These are phyloP conservation scores for Muntiacus reevesi DNA, from an alignment of 2,113 vertebrate species.

Conservation along the genomic window DNA sequence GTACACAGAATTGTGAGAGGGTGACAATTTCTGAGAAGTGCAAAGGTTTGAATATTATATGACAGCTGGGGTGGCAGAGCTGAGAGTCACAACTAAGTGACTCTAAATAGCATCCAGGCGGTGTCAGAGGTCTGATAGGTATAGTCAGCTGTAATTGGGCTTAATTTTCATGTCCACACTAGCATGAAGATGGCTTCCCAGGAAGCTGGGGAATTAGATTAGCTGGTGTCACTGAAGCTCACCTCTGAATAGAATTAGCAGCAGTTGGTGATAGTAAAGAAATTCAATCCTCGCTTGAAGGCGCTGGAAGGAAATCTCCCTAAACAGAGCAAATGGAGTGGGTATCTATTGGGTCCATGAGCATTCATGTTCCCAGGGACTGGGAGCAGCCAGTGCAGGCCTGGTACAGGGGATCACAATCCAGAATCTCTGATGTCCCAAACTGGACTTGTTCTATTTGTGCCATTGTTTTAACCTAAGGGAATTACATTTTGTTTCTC, in stretches of 20 bases:
- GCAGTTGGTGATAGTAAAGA: not conserved
- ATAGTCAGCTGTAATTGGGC: not conserved
- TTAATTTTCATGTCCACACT: not conserved
- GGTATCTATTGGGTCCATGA: not conserved
- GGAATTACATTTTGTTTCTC: not conserved
- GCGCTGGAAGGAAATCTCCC: not conserved
- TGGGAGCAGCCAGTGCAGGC: not conserved
- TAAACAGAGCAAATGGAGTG: not conserved
- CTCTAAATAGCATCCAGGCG: no score
- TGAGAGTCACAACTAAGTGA: not conserved
- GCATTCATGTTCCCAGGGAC: not conserved
- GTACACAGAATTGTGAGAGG: not conserved
- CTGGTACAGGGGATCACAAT: fast-evolving
- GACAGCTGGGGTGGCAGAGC: not conserved
- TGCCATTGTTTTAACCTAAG: not conserved
- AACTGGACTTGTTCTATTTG: not conserved
- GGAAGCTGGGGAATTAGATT: not conserved
- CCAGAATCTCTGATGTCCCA: not conserved
- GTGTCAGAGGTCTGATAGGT: not conserved
- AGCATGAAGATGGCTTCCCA: not conserved
- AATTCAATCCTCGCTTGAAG: not conserved
- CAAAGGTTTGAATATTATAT: not conserved
- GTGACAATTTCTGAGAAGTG: not conserved
- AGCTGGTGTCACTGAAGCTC: not conserved
- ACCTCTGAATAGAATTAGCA: constrained; percentile 1